Conservation (phyloP, 2,888 invertebrate genomes). For the Mesochorus sp. region DNA sequence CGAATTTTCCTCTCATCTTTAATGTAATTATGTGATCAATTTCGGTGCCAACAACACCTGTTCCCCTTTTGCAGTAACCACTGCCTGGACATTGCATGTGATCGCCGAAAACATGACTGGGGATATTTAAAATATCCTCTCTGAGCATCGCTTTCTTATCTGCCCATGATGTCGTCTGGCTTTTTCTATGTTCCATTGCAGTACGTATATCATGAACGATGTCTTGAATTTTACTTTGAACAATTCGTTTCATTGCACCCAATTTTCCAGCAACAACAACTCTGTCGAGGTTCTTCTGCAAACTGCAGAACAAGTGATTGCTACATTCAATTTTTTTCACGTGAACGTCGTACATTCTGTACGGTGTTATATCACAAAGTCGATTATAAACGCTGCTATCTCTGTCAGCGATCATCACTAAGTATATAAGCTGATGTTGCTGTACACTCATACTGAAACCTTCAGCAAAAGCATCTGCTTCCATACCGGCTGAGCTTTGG, state of each 20-base stretch:
- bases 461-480: constrained; percentile 29
- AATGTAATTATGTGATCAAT: not conserved
- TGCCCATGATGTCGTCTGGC: not conserved
- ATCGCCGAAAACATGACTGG: constrained; percentile 30
- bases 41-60: not conserved
- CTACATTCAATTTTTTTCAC: not conserved
- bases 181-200: not conserved
- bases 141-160: not conserved
- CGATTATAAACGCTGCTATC: not conserved
- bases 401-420: constrained; percentile 26
- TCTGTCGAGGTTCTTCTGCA: not conserved
- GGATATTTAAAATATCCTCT: constrained; percentile 13
- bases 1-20: not conserved
- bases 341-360: not conserved
- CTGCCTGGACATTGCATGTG: constrained; percentile 1
- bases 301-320: not conserved
- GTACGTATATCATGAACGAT: not conserved
- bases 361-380: not conserved
- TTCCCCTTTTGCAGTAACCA: not conserved
- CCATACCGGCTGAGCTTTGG: constrained; percentile 13
- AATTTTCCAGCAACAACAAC: constrained; percentile 10
- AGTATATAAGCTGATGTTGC: constrained; percentile 29
- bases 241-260: not conserved
- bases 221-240: not conserved
- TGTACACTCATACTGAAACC: constrained; percentile 26